Base-by-base conservation (phyloP, 2,888 invertebrate species). In the Sympetrum striolatum region DNA sequence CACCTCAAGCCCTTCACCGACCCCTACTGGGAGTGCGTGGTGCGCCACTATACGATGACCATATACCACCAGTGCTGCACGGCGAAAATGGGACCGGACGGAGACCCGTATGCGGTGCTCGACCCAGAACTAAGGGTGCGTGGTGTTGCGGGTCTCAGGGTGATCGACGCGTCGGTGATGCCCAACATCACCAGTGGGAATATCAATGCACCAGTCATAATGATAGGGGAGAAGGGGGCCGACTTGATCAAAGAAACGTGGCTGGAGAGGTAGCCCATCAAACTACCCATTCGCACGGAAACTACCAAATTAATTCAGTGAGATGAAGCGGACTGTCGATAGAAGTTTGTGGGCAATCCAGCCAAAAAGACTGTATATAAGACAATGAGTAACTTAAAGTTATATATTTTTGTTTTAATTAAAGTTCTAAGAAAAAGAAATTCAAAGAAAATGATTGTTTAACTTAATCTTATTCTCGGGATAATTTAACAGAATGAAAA, bases 81-180 rank as follows among this genome's bases (percentile, higher is more conserved):
- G 0, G 96, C 96, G 0, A 98, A 98, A 93, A 98, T 98, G 98
- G 98, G 97, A 0, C 97, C 97, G 0, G 92, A 95, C 1, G 95
- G 93, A 0, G 98, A 98, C 93, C 96, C 96, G 0, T 95, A 95
- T 95, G 97, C 98, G 0, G 98, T 98, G 0, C 96, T 98, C 0
- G 98, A 98, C 93, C 95, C 97, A 0, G 95, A 96, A 92, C 93
- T 98, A 81, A 94, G 96, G 91, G 98, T 97, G 0, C 96, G 97
- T 92, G 98, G 98, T 0, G 94, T 98, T 0, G 94, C 96, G 91
- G 97, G 93, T 10, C 94, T 98, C 39, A 94, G 98, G 90, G 97
- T 98, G 0, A 97, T 98, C 91, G 98, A 98, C 92, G 98, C 98
- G 0, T 97, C 97, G 91, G 96, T 98, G 91, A 98, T 98, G 98